Evolutionary conservation across 2,113 vertebrate species (phyloP).

Genomic region (human (Homo sapiens)): GRCh38 chr16:76408501-76409000

Average conservation of each 20-base stretch:
- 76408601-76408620: not conserved
- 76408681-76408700: not conserved
- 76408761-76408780: not conserved
- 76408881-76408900: not conserved
- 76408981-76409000: not conserved
- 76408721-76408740: not conserved
- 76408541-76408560: fast-evolving
- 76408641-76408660: not conserved
- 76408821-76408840: not conserved
- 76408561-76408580: not conserved
- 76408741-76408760: not conserved
- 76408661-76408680: not conserved
- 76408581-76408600: not conserved
- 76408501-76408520: not conserved
- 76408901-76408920: not conserved
- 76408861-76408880: too few species aligned
- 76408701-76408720: not conserved
- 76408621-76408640: not conserved
- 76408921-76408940: not conserved
- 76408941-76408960: not conserved
- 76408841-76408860: fast-evolving
- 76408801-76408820: not conserved
- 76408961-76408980: not conserved
- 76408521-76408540: fast-evolving
- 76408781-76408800: not conserved